Conservation (phyloP, 2,888 invertebrate species). For the Drosophila atroscutellata region DNA sequence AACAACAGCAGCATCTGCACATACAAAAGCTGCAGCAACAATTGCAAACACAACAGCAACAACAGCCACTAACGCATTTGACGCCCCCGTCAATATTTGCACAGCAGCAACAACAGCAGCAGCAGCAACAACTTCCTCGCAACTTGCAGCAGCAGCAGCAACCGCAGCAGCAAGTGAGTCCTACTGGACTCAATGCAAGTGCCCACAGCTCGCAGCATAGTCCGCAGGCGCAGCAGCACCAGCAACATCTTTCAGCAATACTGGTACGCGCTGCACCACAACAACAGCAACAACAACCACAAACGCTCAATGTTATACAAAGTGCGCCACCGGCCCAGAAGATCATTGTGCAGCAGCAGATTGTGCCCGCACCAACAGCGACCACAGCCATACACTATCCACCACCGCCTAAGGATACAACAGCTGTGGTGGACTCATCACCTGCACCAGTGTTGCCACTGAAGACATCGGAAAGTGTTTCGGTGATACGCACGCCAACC, state of each 20-base stretch:
- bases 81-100: slow-evolving; percentile 47
- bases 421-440: slow-evolving; percentile 4
- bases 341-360: slow-evolving; percentile 77
- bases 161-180: slow-evolving; percentile 36
- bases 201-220: slow-evolving; percentile 32
- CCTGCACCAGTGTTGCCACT: slow-evolving; percentile 21
- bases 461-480: slow-evolving; percentile 71
- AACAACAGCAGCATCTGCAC: slow-evolving; percentile 44
- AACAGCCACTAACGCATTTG: slow-evolving; percentile 44
- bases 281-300: slow-evolving; percentile 45
- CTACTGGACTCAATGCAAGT: slow-evolving; percentile 43
- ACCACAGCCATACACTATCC: slow-evolving; percentile 55
- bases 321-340: slow-evolving; percentile 74
- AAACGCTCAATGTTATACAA: slow-evolving; percentile 76
- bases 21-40: slow-evolving; percentile 51
- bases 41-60: slow-evolving; percentile 43
- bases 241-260: slow-evolving; percentile 13
- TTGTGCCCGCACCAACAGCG: slow-evolving; percentile 53
- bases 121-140: slow-evolving; percentile 54
- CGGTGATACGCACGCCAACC: slow-evolving; percentile 70
- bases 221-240: slow-evolving; percentile 39
- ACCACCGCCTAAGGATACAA: slow-evolving; percentile 31
- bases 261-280: slow-evolving; percentile 30
- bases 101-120: slow-evolving; percentile 50
- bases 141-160: slow-evolving; percentile 50